Percentiles rank a stretch among this genome's conserved stretches.
phyloP scores from a whole-genome alignment of 2,888 invertebrate genomes.

The Rhabditoides inermis region DNA sequence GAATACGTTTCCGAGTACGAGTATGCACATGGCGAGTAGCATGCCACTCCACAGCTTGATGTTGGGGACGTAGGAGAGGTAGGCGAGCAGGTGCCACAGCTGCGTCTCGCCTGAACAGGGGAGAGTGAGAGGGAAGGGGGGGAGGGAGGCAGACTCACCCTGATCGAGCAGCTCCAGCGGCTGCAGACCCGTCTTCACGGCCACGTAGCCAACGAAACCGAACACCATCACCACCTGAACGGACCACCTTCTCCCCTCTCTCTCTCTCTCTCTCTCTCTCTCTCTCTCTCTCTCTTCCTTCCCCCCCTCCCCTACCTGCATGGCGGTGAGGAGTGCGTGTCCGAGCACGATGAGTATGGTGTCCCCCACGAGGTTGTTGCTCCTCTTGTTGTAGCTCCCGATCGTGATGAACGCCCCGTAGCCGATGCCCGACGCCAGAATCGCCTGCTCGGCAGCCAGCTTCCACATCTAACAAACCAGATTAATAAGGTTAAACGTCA shows the following conservation, averaged over 20 bases:
- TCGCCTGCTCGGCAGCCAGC: constrained; percentile 44
- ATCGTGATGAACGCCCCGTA: constrained; percentile 52
- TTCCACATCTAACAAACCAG: constrained; percentile 45
- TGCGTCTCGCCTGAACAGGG: constrained; percentile 41
- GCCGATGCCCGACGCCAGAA: constrained; percentile 49
- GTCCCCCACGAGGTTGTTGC: constrained; percentile 49
- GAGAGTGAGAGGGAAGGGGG: too few relatives aligned
- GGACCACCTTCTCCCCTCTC: too few relatives aligned
- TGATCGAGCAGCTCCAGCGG: constrained; percentile 37
- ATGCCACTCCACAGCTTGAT: constrained; percentile 41
- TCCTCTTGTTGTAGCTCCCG: constrained; percentile 50
- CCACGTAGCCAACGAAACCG: constrained; percentile 39
- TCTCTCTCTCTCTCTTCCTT: neutral
- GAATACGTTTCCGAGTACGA: constrained; percentile 39
- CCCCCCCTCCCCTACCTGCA: constrained; percentile 13
- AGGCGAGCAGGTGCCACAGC: constrained; percentile 46
- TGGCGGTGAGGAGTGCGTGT: neutral
- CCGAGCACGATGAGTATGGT: neutral
- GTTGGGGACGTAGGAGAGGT: constrained; percentile 39
- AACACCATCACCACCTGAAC: constrained; percentile 35
- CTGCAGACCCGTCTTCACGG: constrained; percentile 34
- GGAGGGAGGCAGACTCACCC: too few relatives aligned
- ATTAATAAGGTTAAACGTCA: neutral
- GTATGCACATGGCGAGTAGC: constrained; percentile 32
- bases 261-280: neutral